Conservation (phyloP, 2,888 invertebrate genomes). For the Netelia inedita region DNA sequence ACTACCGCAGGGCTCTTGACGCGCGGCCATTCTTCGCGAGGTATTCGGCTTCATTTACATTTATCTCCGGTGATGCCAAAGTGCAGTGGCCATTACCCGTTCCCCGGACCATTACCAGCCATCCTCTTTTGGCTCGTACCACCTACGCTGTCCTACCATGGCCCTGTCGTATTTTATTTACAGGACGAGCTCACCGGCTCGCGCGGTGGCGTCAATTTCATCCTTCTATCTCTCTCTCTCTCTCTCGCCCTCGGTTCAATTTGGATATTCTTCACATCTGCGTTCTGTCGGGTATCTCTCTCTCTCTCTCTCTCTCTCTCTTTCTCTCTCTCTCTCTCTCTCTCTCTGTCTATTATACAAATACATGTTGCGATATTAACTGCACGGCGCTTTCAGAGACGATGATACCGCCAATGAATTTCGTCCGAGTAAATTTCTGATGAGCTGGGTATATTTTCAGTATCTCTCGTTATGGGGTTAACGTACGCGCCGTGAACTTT, state of each 20-base stretch:
- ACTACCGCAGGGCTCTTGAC: slow-evolving; percentile 48
- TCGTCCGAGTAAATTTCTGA: too few relatives aligned
- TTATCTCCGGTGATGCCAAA: slow-evolving; percentile 70
- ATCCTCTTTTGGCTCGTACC: slow-evolving; percentile 64
- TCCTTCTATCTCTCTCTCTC: slow-evolving; percentile 48
- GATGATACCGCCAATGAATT: background rate
- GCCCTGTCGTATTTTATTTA: slow-evolving; percentile 69
- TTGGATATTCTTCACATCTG: slow-evolving; percentile 64
- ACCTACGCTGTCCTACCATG: slow-evolving; percentile 61
- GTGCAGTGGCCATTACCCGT: slow-evolving; percentile 71
- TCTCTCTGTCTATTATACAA: background rate
- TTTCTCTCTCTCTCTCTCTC: slow-evolving; percentile 5
- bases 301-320: slow-evolving; percentile 19
- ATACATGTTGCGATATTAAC: background rate
- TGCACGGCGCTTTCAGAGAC: background rate
- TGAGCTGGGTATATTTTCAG: too few relatives aligned
- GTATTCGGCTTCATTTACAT: slow-evolving; percentile 71
- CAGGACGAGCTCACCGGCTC: slow-evolving; percentile 63
- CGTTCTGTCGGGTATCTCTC: slow-evolving; percentile 34
- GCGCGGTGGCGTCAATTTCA: slow-evolving; percentile 65
- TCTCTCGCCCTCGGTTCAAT: slow-evolving; percentile 44
- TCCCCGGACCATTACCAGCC: slow-evolving; percentile 68
- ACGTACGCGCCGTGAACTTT: too few relatives aligned
- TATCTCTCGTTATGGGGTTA: too few relatives aligned
- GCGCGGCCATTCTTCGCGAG: slow-evolving; percentile 68